Conservation (phyloP, 2,797 vertebrate genomes). For the Enteromius unitaeniatus region DNA sequence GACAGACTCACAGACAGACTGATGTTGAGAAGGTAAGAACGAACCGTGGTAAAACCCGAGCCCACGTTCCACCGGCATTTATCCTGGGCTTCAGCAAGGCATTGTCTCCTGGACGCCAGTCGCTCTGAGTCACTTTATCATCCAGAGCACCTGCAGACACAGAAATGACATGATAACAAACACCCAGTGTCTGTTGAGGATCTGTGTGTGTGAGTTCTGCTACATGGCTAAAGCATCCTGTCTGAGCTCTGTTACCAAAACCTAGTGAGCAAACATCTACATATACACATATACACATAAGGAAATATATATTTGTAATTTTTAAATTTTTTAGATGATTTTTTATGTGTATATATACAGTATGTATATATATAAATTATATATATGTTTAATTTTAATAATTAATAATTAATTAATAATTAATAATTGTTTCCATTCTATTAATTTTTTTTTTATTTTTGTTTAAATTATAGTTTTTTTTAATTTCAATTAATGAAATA, state of each 20-base stretch:
- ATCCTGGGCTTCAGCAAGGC: conserved; percentile 60
- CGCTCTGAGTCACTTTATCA: conserved; percentile 32
- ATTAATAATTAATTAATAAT: no score
- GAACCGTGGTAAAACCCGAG: conserved; percentile 4
- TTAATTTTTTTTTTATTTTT: no score
- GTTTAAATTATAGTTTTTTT: no score
- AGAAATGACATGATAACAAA: not conserved
- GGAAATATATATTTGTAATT: no score
- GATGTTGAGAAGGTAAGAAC: conserved; percentile 75
- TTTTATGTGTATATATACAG: no score
- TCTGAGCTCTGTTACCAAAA: not conserved
- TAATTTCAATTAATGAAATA: not conserved
- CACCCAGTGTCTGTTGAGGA: conserved; percentile 51
- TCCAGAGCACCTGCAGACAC: conserved; percentile 46
- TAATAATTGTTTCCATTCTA: no score
- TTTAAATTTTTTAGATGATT: no score
- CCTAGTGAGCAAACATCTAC: not conserved
- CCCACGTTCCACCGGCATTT: conserved; percentile 56
- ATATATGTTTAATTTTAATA: no score
- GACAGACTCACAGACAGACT: conserved; percentile 68
- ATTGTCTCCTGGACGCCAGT: conserved; percentile 62
- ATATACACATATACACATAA: no score
- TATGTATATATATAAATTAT: no score
- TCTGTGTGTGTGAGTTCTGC: conserved; percentile 18
- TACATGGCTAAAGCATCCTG: not conserved